phyloP scores from a whole-genome alignment of 2,888 invertebrate genomes.

The Meganola albula region DNA sequence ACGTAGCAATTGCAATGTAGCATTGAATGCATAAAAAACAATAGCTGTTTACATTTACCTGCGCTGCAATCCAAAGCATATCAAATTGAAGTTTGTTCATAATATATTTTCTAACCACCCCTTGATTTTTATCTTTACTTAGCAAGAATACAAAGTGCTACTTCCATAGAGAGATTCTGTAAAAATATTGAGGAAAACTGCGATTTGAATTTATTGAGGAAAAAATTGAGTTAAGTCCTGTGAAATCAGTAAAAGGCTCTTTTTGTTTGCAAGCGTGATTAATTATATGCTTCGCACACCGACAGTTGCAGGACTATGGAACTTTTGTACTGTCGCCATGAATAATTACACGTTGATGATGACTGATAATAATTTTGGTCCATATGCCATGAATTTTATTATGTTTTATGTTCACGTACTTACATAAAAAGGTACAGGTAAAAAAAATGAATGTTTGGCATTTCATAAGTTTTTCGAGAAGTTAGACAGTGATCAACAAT shows the following conservation, averaged over 20 bases:
- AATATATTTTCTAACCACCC: background rate
- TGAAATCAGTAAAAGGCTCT: constrained; percentile 32
- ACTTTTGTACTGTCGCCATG: constrained; percentile 16
- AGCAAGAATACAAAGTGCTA: background rate
- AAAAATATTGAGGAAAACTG: constrained; percentile 6
- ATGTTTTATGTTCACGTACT: no score
- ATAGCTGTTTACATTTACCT: constrained; percentile 21
- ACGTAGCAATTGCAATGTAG: constrained; percentile 16
- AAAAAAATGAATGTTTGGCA: no score
- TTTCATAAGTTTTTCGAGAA: no score
- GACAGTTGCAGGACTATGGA: constrained; percentile 26
- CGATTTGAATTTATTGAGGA: constrained; percentile 17
- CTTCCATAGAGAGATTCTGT: background rate
- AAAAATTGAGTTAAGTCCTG: constrained; percentile 20
- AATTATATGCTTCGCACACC: constrained; percentile 35
- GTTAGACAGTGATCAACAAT: no score
- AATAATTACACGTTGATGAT: constrained; percentile 23
- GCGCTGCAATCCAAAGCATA: constrained; percentile 15
- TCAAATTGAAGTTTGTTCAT: background rate
- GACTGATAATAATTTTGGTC: constrained; percentile 5
- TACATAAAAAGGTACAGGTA: no score
- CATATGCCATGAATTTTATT: no score
- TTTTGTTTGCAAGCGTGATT: constrained; percentile 36
- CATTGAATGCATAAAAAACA: constrained; percentile 23
- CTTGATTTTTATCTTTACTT: background rate